Evolutionary conservation across 2,797 vertebrate species (phyloP).

Genomic region (Lemur catta): DNA sequence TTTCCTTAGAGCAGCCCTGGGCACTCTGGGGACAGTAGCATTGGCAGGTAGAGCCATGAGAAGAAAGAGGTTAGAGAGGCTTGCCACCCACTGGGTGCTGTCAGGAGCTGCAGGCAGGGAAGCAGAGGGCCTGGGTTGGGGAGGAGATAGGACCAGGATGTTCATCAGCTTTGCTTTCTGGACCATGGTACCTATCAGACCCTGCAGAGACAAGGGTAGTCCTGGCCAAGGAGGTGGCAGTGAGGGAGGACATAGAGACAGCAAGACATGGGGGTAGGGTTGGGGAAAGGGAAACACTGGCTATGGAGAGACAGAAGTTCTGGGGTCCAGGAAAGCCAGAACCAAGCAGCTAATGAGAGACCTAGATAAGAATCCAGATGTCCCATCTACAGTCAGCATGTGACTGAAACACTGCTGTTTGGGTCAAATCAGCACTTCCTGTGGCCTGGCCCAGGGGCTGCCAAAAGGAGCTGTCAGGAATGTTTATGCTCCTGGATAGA

Average conservation of each 20-base stretch:
- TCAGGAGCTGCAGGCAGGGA: background rate
- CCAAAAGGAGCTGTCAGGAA: slow-evolving; percentile 33
- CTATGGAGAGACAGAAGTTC: background rate
- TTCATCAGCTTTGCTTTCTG: background rate
- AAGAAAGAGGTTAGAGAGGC: background rate
- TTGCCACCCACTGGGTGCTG: background rate
- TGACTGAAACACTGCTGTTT: background rate
- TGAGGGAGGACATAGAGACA: background rate
- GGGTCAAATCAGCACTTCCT: slow-evolving; percentile 29
- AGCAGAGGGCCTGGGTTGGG: background rate
- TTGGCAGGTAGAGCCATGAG: background rate
- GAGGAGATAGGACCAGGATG: background rate
- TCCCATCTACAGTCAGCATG: background rate
- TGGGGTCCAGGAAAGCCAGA: background rate
- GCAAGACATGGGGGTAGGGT: background rate
- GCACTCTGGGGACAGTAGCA: background rate
- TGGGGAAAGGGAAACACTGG: background rate
- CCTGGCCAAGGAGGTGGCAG: background rate
- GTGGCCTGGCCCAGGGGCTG: background rate
- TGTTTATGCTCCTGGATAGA: background rate
- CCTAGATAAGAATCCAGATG: background rate
- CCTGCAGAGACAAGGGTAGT: background rate
- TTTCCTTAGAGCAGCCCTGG: background rate
- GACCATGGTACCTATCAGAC: background rate
- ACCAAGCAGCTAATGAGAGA: background rate